Evolutionary conservation across 2,797 vertebrate genomes (phyloP).

Genomic region (Sebastes trivittatus): DNA sequence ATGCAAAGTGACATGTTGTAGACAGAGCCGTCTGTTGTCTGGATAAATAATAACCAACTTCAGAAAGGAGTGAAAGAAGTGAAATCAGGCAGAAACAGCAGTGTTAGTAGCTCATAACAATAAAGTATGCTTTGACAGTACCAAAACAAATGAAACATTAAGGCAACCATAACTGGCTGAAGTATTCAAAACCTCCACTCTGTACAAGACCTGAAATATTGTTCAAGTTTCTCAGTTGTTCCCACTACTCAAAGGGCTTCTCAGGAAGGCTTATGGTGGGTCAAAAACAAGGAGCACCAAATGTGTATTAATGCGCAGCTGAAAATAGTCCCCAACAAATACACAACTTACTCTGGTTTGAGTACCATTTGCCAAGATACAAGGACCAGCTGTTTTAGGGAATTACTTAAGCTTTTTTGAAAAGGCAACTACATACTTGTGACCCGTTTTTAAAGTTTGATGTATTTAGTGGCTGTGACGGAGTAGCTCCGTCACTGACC

Average conservation of each 20-base stretch:
- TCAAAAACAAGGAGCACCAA: neutral
- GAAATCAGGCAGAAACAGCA: neutral
- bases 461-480: too few species aligned
- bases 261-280: neutral
- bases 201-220: neutral
- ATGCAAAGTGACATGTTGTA: slow-evolving; percentile 21
- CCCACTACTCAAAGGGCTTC: neutral
- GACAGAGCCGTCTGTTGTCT: neutral
- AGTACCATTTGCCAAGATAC: too few species aligned
- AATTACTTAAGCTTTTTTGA: too few species aligned
- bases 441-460: too few species aligned
- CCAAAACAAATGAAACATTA: slow-evolving; percentile 3
- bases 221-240: neutral
- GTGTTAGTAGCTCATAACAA: neutral
- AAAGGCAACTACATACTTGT: too few species aligned
- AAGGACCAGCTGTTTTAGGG: too few species aligned
- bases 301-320: neutral
- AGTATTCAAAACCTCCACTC: slow-evolving; percentile 1
- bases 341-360: neutral
- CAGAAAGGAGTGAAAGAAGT: neutral
- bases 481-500: too few species aligned
- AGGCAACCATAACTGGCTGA: neutral
- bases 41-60: neutral
- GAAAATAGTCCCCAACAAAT: neutral
- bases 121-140: neutral